phyloP scores from a whole-genome alignment of 2,888 invertebrate genomes.

The Trissolcus japonicus region DNA sequence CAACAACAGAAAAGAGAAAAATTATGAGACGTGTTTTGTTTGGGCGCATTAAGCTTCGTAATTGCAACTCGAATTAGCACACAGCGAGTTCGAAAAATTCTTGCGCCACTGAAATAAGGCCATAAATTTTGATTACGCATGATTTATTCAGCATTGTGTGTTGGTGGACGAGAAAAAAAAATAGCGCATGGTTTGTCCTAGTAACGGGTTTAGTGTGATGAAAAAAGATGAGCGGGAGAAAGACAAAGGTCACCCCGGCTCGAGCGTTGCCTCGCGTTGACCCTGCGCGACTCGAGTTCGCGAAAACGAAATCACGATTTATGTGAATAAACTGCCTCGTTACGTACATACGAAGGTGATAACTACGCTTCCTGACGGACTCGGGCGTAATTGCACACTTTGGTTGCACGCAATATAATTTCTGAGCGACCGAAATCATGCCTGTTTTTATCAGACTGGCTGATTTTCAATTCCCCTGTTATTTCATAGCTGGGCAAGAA shows the following conservation, averaged over 20 bases:
- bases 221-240: constrained; percentile 31
- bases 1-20: background rate
- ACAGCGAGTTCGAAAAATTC: background rate
- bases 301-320: constrained; percentile 23
- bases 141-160: constrained; percentile 26
- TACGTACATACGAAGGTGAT: constrained; percentile 30
- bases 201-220: constrained; percentile 14
- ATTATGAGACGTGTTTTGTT: constrained; percentile 10
- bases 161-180: constrained; percentile 11
- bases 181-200: constrained; percentile 15
- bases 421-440: no score
- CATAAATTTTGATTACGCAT: constrained; percentile 40
- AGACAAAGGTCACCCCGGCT: no score
- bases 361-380: constrained; percentile 20
- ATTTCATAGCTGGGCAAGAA: no score
- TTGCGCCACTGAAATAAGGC: constrained; percentile 24
- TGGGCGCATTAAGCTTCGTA: constrained; percentile 4
- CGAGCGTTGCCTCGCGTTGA: no score
- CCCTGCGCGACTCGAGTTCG: background rate
- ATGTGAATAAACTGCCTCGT: constrained; percentile 17
- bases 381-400: constrained; percentile 32
- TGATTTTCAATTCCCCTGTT: no score
- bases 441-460: no score
- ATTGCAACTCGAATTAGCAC: constrained; percentile 25
- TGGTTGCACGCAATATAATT: constrained; percentile 5